Evolutionary conservation across 2,888 invertebrate genomes (phyloP).

Genomic region (Ochropleura plecta): DNA sequence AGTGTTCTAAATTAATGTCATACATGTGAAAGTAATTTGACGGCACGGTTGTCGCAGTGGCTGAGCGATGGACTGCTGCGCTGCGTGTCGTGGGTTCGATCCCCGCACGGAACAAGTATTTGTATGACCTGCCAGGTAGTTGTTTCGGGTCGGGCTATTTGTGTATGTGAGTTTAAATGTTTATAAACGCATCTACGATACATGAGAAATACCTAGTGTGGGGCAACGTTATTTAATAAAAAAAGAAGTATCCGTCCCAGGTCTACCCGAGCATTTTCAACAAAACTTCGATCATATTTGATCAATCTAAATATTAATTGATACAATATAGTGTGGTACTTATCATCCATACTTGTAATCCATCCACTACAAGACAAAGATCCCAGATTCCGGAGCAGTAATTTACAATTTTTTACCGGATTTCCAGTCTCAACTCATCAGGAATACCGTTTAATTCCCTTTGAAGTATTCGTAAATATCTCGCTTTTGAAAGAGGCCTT

Average conservation of each 20-base stretch:
- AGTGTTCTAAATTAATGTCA: too few species aligned
- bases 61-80: too few species aligned
- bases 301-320: constrained; percentile 22
- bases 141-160: too few species aligned
- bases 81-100: too few species aligned
- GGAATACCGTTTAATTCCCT: constrained; percentile 31
- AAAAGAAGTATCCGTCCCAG: neutral
- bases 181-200: too few species aligned
- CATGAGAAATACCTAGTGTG: too few species aligned
- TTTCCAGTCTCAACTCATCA: constrained; percentile 22
- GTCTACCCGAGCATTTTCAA: neutral
- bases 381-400: neutral
- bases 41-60: too few species aligned
- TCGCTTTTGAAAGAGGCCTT: constrained; percentile 23
- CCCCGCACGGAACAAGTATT: too few species aligned
- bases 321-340: constrained; percentile 1
- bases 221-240: too few species aligned
- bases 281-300: constrained; percentile 2
- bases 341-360: constrained; percentile 1
- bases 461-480: constrained; percentile 47
- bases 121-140: too few species aligned
- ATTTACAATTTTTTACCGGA: constrained; percentile 31
- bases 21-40: too few species aligned
- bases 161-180: too few species aligned
- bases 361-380: constrained; percentile 10